Conservation (phyloP, 2,888 invertebrate species). For the Drosophila pseudotalamancana region DNA sequence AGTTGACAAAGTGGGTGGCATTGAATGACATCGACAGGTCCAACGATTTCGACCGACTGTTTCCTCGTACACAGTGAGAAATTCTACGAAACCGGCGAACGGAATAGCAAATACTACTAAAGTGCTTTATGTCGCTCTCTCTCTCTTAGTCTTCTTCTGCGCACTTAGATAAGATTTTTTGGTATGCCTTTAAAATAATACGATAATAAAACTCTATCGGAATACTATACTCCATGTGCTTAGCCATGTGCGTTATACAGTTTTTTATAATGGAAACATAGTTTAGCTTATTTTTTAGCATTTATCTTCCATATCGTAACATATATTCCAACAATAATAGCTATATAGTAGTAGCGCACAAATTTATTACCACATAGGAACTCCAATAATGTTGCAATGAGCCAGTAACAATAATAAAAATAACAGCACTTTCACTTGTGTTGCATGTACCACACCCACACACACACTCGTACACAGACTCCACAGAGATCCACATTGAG, state of each 20-base stretch:
- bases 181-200: slow-evolving; percentile 51
- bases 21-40: slow-evolving; percentile 56
- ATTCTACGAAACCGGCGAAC: slow-evolving; percentile 5
- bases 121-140: not conserved
- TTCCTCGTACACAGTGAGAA: slow-evolving; percentile 53
- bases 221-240: slow-evolving; percentile 1
- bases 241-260: slow-evolving; percentile 13
- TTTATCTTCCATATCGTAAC: too few species aligned
- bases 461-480: slow-evolving; percentile 29
- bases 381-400: not conserved
- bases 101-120: too few species aligned
- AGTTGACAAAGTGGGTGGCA: slow-evolving; percentile 60
- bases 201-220: slow-evolving; percentile 46
- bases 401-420: not conserved
- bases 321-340: too few species aligned
- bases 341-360: too few species aligned
- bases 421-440: slow-evolving; percentile 34
- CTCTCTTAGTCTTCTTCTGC: slow-evolving; percentile 36
- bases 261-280: not conserved
- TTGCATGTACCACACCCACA: slow-evolving; percentile 28
- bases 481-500: not conserved
- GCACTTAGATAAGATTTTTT: slow-evolving; percentile 68
- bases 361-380: too few species aligned
- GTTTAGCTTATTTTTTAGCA: not conserved
- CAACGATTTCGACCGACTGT: not conserved